phyloP scores from a whole-genome alignment of 1,140 invertebrate species.

The Dermatophagoides farinae region DNA sequence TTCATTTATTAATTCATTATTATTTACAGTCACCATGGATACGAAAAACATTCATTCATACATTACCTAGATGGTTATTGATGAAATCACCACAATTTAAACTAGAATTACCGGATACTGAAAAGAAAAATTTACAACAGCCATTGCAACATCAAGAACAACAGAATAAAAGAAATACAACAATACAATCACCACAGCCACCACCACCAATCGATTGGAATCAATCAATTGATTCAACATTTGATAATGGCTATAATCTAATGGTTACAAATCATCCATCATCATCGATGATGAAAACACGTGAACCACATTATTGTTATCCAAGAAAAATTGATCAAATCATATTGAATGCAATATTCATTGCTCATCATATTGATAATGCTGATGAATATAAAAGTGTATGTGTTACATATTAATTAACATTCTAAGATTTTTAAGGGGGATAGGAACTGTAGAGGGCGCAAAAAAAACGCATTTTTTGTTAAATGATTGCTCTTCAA shows the following conservation, averaged over 20 bases:
- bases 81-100: slow-evolving; percentile 26
- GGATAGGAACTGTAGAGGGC: too few relatives aligned
- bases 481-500: too few relatives aligned
- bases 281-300: not conserved
- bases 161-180: not conserved
- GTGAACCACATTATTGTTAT: slow-evolving; percentile 10
- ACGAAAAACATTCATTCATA: slow-evolving; percentile 61
- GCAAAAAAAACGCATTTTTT: too few relatives aligned
- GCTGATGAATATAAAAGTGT: slow-evolving; percentile 30
- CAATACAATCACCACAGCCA: not conserved
- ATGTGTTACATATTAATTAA: too few relatives aligned
- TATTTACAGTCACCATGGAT: slow-evolving; percentile 53
- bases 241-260: not conserved
- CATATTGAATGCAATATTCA: slow-evolving; percentile 75
- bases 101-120: slow-evolving; percentile 15
- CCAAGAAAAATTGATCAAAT: slow-evolving; percentile 55
- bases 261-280: too few relatives aligned
- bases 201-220: slow-evolving; percentile 1
- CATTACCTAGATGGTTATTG: slow-evolving; percentile 45
- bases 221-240: not conserved
- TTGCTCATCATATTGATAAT: slow-evolving; percentile 60
- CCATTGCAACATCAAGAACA: not conserved
- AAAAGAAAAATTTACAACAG: not conserved
- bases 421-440: too few relatives aligned
- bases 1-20: not conserved